Evolutionary conservation across 2,888 invertebrate species (phyloP).

Genomic region (Latrodectus elegans): DNA sequence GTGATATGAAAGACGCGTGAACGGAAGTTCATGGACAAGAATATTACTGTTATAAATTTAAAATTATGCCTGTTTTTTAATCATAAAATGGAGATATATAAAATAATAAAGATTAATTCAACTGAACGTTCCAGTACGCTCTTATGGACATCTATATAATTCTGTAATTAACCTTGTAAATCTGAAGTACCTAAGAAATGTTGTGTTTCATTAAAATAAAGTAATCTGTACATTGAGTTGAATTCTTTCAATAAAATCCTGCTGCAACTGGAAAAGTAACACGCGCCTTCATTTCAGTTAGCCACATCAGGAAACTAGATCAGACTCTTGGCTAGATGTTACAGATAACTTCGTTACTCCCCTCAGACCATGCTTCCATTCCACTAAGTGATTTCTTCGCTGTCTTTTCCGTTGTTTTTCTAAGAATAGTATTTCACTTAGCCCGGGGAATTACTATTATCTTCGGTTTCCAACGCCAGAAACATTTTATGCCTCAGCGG

Average conservation of each 20-base stretch:
- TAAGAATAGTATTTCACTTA: not conserved
- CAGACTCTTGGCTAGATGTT: slow-evolving; percentile 8
- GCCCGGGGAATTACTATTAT: slow-evolving; percentile 22
- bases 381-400: slow-evolving; percentile 24
- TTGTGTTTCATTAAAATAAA: no score
- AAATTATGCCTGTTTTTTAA: no score
- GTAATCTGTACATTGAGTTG: not conserved
- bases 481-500: slow-evolving; percentile 14
- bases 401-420: not conserved
- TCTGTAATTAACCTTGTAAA: no score
- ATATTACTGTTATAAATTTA: no score
- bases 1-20: no score
- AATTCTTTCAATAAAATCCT: not conserved
- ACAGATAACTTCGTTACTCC: slow-evolving; percentile 40
- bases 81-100: no score
- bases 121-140: no score
- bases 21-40: no score
- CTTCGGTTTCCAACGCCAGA: slow-evolving; percentile 27
- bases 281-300: not conserved
- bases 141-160: no score
- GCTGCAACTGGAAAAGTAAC: not conserved
- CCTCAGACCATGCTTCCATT: slow-evolving; percentile 22
- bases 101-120: no score
- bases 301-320: slow-evolving; percentile 26
- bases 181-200: no score